Base-by-base conservation (phyloP, 1,140 invertebrate genomes). In the Drosophila funebris region DNA sequence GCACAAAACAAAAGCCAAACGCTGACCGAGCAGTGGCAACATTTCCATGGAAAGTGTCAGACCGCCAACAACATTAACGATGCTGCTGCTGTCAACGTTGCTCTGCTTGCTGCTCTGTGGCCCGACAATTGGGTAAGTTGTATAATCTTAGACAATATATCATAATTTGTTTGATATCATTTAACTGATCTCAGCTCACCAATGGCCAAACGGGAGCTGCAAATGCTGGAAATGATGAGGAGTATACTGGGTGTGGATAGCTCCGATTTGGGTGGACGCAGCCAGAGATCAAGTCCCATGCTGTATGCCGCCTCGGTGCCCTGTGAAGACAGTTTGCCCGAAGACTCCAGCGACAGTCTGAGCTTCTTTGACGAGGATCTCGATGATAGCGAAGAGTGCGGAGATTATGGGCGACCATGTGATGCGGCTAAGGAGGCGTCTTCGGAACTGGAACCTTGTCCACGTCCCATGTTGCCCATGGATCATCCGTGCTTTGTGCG, bases 41-140 rank as follows among this genome's bases (percentile, higher is more conserved):
- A 85, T 67, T 87, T 85, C 74, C 78, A 87, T 78, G 74, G 82
- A 87, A 85, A 85, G 66, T 58, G 62, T 41, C 75, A 76, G 41
- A 52, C 24, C 56, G 56, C 73, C 61, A 81, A 87, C 43, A 76
- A 78, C 50, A 69, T 24, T 31, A 22, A 16, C 37, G 22, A 20
- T 41, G 41, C 76, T 68, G 76, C 48, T 60, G 50, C 62, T 62
- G 43, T 43, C 13, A 22, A 24, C 9, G 36, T 16, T 60, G 57
- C 27, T 82, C 6, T 80, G 67, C 46, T 8, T 70, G 33, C 58
- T 81, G 58, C 37, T 72, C 7, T 43, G 53, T 8, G 82, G 44
- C 1, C 16, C 56, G 20, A 36, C 33, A 31, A 68, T 46, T n/a
- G 33, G 78, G 82, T 85, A 63, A 87, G 82, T 72, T 50, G 6